Base-by-base conservation (phyloP, 2,113 vertebrate genomes). In the Festucalex cinctus region DNA sequence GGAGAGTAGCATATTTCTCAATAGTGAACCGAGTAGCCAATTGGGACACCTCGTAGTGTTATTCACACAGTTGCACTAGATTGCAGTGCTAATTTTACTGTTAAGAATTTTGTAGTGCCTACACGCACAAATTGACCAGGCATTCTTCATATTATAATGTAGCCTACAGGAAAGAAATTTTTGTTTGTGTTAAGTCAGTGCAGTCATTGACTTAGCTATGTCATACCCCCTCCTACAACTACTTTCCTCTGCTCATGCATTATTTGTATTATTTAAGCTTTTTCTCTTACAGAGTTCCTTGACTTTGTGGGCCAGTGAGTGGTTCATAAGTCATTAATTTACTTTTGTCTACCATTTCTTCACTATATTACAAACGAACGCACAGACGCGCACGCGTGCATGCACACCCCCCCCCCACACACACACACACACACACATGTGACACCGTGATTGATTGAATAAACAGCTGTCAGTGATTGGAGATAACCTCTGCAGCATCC, bases 291-390 rank as follows among this genome's bases (percentile, higher is more conserved):
- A 57, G 26, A 28, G 14, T 92, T 91, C 92, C 94, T 62, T 51
- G 91, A 92, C 93, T 96, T 94, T 92, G 93, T 91, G 95, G 95
- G 96, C 98, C 96, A 98, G 91, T 54, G 93, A 92, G 93, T 98
- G 95, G 95, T 94, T 98, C 97, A 99, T 97, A 95, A 93, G 94
- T 94, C 95, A 98, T 99, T 99, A 95, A 98, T 99, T 98, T 98
- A 95, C 94, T 96, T 93, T 90, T 78, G 93, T 93, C 92, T 96
- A 92, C 91, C 60, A 35, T 54, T 69, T 22, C 63, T 57, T 66
- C 66, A 61, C 43, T 48, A 58, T 56, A 35, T 51, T 65, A 26
- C 67, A 48, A 68, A 43, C 48, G 6, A 61, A 8, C 66, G 75
- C 89, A 85, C 93, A 53, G 71, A 63, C 92, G 92, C 90, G n/a